Conservation (phyloP, 1,140 invertebrate genomes). For the Melipona quadrifasciata region DNA sequence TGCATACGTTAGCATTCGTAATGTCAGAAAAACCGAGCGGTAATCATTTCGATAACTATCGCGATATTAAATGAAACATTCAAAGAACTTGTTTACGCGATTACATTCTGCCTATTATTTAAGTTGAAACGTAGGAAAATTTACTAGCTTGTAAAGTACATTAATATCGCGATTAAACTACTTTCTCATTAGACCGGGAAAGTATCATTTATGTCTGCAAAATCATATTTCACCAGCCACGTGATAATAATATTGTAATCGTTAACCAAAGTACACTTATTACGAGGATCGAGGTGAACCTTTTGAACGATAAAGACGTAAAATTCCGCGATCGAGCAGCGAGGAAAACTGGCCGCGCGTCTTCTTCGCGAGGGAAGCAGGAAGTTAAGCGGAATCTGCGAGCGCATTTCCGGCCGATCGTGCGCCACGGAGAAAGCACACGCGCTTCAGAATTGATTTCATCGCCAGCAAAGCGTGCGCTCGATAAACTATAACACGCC, state of each 20-base stretch:
- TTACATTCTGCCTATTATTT: fast-evolving
- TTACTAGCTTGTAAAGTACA: not conserved
- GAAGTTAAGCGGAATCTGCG: slow-evolving; percentile 20
- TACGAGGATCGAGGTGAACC: not conserved
- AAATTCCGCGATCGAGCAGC: not conserved
- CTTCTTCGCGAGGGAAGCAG: not conserved
- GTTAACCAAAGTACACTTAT: not conserved
- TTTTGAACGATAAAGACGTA: not conserved
- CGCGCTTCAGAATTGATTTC: slow-evolving; percentile 62
- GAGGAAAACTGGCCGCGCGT: not conserved
- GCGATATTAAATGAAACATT: not conserved
- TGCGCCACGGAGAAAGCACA: slow-evolving; percentile 54
- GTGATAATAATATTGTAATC: not conserved
- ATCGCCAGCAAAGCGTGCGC: slow-evolving; percentile 48
- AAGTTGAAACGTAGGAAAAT: not conserved
- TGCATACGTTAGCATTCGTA: not conserved
- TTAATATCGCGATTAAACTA: not conserved
- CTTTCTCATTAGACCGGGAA: not conserved
- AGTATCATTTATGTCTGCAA: not conserved
- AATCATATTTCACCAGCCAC: not conserved
- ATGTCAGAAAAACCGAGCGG: not conserved
- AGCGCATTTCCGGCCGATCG: slow-evolving; percentile 56
- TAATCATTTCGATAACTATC: not conserved
- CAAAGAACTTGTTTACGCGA: not conserved
- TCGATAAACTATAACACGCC: slow-evolving; percentile 25